Evolutionary conservation across 2,113 vertebrate genomes (phyloP).

Genomic region (Catharus minimus): DNA sequence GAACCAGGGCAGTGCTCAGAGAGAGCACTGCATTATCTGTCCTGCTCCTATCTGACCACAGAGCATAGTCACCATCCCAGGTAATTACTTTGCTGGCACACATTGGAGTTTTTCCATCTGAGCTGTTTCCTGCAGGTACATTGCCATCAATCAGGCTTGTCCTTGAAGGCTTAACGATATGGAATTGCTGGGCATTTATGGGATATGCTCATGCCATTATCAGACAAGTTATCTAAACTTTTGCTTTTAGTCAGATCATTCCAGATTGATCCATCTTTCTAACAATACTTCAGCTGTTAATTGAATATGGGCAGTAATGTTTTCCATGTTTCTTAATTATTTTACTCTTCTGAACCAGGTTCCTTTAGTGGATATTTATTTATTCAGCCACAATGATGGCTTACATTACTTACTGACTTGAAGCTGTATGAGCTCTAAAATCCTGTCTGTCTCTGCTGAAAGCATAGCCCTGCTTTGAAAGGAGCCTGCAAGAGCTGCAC

Average conservation of each 20-base stretch:
- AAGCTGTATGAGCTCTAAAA: conserved; percentile 21
- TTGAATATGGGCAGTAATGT: conserved; percentile 55
- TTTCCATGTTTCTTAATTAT: conserved; percentile 64
- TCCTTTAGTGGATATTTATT: conserved; percentile 60
- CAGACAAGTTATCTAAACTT: conserved; percentile 63
- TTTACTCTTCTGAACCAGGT: conserved; percentile 61
- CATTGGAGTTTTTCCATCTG: conserved; percentile 14
- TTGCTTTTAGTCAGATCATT: conserved; percentile 59
- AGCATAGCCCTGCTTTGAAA: background rate
- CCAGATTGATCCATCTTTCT: conserved; percentile 43
- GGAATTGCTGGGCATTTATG: conserved; percentile 20
- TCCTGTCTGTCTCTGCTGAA: conserved; percentile 20
- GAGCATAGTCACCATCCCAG: background rate
- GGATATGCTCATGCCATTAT: conserved; percentile 38
- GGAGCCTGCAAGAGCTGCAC: background rate
- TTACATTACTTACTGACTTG: conserved; percentile 26
- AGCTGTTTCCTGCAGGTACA: conserved; percentile 53
- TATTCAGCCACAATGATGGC: conserved; percentile 53
- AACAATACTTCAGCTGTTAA: conserved; percentile 57
- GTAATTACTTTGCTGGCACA: conserved; percentile 59
- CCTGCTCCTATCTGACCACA: background rate
- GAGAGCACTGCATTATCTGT: background rate
- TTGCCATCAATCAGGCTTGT: conserved; percentile 50
- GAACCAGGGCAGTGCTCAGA: background rate
- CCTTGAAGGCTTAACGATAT: conserved; percentile 39